Evolutionary conservation across 2,888 invertebrate species (phyloP).

Genomic region (Tetragnatha montana): DNA sequence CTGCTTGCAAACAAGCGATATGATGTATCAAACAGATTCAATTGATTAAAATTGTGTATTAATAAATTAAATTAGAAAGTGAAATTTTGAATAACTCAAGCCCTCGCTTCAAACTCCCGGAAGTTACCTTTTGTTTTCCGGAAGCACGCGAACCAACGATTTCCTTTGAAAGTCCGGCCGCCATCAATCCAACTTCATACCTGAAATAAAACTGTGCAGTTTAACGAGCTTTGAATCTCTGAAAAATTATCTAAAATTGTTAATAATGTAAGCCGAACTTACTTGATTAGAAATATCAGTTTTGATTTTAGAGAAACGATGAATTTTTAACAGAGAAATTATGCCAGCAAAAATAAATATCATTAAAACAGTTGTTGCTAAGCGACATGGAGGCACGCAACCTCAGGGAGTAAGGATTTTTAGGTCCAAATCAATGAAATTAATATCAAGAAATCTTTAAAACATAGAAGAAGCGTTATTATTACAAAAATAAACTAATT

Average conservation of each 20-base stretch:
- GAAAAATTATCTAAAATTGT: not conserved
- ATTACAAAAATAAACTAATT: no score
- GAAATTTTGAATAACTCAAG: constrained; percentile 33
- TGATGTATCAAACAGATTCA: not conserved
- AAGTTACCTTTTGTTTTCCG: constrained; percentile 72
- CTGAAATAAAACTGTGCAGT: not conserved
- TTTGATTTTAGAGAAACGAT: not conserved
- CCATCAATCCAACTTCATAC: constrained; percentile 34
- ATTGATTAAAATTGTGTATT: not conserved
- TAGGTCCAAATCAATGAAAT: no score
- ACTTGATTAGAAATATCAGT: not conserved
- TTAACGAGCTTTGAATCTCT: not conserved
- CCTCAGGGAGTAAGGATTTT: no score
- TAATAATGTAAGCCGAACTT: not conserved
- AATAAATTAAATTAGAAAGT: not conserved
- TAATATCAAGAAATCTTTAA: no score
- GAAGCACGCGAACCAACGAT: constrained; percentile 69
- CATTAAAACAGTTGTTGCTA: no score
- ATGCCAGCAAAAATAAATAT: no score
- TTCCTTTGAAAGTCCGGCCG: constrained; percentile 63
- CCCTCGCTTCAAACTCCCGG: constrained; percentile 60
- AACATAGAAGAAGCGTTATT: no score
- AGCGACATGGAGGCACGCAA: no score
- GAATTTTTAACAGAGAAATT: no score
- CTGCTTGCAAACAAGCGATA: not conserved